Percentiles rank a stretch among this genome's conserved stretches.
phyloP scores from a whole-genome alignment of 2,113 vertebrate species.

The Melanerpes aurifrons region DNA sequence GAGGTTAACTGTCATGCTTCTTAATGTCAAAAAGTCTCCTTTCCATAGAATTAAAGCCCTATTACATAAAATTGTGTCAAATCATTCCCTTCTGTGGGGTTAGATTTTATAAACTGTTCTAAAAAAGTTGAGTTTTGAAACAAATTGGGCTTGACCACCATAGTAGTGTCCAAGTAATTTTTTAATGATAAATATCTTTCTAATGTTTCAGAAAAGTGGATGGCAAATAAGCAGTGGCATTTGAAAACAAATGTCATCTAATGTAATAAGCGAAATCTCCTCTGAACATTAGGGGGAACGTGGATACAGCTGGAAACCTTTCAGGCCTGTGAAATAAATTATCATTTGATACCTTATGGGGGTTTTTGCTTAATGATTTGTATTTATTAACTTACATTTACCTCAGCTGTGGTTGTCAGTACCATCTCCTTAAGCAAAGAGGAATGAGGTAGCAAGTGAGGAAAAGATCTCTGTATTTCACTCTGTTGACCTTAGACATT shows the following conservation, averaged over 20 bases:
- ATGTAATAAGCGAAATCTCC: not conserved
- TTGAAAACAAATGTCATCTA: not conserved
- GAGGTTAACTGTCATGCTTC: slow-evolving; percentile 53
- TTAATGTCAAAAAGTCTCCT: slow-evolving; percentile 18
- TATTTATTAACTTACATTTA: slow-evolving; percentile 34
- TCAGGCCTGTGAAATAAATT: not conserved
- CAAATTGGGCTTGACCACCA: not conserved
- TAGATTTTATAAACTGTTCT: not conserved
- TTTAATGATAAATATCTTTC: not conserved
- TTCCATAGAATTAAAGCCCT: slow-evolving; percentile 45
- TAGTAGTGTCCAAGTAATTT: not conserved
- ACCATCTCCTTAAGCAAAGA: slow-evolving; percentile 13
- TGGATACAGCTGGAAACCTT: not conserved
- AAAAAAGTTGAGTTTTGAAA: not conserved
- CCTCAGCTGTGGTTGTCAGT: slow-evolving; percentile 4
- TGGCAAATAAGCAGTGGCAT: slow-evolving; percentile 1
- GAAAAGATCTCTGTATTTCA: not conserved
- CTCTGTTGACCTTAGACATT: not conserved
- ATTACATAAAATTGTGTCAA: slow-evolving; percentile 22
- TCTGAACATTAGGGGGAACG: not conserved
- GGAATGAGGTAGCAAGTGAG: not conserved
- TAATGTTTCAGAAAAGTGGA: not conserved
- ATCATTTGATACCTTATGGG: not conserved
- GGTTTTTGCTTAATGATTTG: slow-evolving; percentile 18
- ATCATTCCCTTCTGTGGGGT: not conserved